A percentile compares a stretch with the other conserved stretches of the same genome.
phyloP scores from a whole-genome alignment of 2,888 invertebrate genomes.

The Lasioglossum calceatum region DNA sequence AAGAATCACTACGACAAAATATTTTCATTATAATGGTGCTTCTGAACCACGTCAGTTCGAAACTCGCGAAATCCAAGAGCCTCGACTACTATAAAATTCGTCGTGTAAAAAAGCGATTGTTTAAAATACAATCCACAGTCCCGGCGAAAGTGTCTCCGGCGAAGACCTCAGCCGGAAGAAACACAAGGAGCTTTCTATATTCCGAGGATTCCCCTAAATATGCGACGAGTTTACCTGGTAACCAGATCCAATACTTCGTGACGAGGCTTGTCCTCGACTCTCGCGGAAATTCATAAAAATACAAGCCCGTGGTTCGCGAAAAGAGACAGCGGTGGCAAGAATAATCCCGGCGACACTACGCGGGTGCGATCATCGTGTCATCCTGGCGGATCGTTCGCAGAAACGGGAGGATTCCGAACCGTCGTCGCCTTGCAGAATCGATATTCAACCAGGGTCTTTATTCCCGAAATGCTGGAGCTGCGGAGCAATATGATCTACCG shows the following conservation, averaged over 20 bases:
- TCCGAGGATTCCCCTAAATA: slow-evolving; percentile 7
- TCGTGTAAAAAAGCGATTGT: neutral
- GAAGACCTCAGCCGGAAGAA: neutral
- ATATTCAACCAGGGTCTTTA: slow-evolving; percentile 20
- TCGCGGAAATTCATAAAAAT: slow-evolving; percentile 13
- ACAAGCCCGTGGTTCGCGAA: neutral
- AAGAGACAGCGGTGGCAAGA: neutral
- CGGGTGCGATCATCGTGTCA: slow-evolving; percentile 4
- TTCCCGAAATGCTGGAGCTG: slow-evolving; percentile 11
- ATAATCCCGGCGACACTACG: neutral
- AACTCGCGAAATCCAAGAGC: neutral
- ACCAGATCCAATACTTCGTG: slow-evolving; percentile 9
- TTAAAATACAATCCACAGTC: neutral
- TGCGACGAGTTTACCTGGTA: neutral
- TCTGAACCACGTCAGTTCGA: neutral
- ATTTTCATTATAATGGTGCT: too few species aligned
- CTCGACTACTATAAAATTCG: neutral
- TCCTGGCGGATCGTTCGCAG: neutral
- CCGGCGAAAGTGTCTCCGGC: neutral
- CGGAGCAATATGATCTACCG: slow-evolving; percentile 22
- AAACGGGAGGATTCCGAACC: neutral
- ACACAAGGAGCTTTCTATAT: neutral
- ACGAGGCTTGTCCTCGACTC: neutral
- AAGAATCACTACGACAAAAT: too few species aligned
- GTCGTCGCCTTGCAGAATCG: slow-evolving; percentile 15